Evolutionary conservation across 1,140 invertebrate genomes (phyloP).

Genomic region (Atopsyche davidsoni): DNA sequence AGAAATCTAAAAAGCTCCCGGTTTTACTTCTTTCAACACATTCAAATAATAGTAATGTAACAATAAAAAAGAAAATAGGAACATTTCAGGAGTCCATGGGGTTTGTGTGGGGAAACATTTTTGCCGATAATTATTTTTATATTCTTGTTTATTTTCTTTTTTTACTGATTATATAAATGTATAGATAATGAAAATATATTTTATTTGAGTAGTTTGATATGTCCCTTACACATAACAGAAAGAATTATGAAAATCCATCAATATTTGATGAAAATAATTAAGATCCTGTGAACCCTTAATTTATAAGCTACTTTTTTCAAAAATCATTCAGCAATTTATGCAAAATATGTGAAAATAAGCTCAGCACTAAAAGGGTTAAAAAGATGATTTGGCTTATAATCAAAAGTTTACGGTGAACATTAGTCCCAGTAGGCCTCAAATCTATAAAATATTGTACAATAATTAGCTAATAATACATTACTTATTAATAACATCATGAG

Average conservation of each 20-base stretch:
- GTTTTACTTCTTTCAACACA: too few species aligned
- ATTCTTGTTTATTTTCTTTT: background rate
- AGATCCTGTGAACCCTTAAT: background rate
- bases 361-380: background rate
- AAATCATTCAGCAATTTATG: background rate
- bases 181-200: background rate
- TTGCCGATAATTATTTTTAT: background rate
- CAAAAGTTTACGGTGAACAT: background rate
- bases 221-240: background rate
- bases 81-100: background rate
- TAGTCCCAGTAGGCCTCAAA: too few species aligned
- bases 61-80: background rate
- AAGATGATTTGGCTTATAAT: background rate
- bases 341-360: too few species aligned
- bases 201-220: background rate
- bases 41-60: background rate
- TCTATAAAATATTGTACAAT: too few species aligned
- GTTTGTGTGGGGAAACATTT: background rate
- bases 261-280: background rate
- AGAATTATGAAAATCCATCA: background rate
- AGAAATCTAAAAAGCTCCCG: too few species aligned
- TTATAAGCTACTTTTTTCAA: background rate
- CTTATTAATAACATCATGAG: too few species aligned
- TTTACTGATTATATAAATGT: constrained; percentile 4
- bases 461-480: too few species aligned